Percentiles rank a stretch among this genome's conserved stretches.
Conservation (phyloP, 2,797 vertebrate genomes). For the Dipus sagitta region DNA sequence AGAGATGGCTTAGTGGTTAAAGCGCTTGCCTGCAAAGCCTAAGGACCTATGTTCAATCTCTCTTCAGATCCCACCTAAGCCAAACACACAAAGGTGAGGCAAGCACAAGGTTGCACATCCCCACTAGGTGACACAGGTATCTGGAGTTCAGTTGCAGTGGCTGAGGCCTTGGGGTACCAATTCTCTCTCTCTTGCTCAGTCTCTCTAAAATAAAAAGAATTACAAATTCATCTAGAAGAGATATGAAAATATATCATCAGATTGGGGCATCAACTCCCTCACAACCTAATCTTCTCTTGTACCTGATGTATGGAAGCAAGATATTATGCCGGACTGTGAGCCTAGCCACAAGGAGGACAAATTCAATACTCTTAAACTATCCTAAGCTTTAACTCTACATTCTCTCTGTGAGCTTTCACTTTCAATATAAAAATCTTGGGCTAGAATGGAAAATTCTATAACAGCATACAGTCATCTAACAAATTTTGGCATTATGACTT, state of each 20-base stretch:
- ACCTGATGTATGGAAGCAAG: not conserved
- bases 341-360: not conserved
- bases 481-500: slow-evolving; percentile 46
- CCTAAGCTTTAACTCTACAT: slow-evolving; percentile 53
- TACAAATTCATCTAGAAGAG: not conserved
- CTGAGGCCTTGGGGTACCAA: too few relatives aligned
- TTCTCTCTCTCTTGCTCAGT: too few relatives aligned
- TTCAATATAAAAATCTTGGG: slow-evolving; percentile 65
- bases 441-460: slow-evolving; percentile 58
- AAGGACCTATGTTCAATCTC: too few relatives aligned
- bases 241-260: not conserved
- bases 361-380: not conserved
- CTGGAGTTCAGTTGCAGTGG: too few relatives aligned
- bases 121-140: too few relatives aligned
- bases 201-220: too few relatives aligned
- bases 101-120: too few relatives aligned
- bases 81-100: too few relatives aligned
- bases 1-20: too few relatives aligned
- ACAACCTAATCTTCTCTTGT: not conserved
- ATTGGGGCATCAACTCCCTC: not conserved
- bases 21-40: too few relatives aligned
- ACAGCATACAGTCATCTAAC: slow-evolving; percentile 36
- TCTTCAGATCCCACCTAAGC: too few relatives aligned
- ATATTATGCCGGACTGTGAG: not conserved
- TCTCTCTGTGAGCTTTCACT: slow-evolving; percentile 69